Percentiles rank a stretch among this genome's conserved stretches.
These are phyloP conservation scores for Neria commutata DNA, from an alignment of 2,888 invertebrate species.

Conservation along the genomic window DNA sequence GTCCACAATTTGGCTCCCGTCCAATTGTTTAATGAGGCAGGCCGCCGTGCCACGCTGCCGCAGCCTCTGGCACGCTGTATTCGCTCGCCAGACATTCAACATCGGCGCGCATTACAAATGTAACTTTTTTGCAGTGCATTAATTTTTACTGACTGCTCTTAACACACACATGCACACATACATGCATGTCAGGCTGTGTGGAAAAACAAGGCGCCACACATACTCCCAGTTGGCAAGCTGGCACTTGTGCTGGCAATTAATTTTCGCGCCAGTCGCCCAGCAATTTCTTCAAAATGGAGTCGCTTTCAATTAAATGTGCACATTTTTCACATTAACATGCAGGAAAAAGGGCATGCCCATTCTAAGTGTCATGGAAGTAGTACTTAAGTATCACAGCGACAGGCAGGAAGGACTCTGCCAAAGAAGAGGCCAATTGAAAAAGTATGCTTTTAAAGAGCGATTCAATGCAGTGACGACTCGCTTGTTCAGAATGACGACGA, in stretches of 20 bases:
- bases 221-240: background rate
- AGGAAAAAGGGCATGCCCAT: too few species aligned
- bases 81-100: conserved; percentile 1
- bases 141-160: background rate
- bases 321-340: conserved; percentile 24
- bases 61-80: background rate
- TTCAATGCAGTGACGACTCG: too few species aligned
- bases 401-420: too few species aligned
- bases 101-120: conserved; percentile 3
- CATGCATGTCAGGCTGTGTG: background rate
- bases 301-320: conserved; percentile 28
- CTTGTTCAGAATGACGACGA: too few species aligned
- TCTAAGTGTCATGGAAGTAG: too few species aligned
- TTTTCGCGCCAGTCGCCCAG: background rate
- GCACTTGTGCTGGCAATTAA: background rate
- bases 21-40: conserved; percentile 47
- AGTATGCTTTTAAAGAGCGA: too few species aligned
- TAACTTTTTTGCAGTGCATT: conserved; percentile 33
- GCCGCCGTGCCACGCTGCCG: conserved; percentile 31
- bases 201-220: background rate
- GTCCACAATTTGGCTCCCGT: conserved; percentile 33
- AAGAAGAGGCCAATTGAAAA: too few species aligned
- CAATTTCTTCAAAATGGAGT: conserved; percentile 5
- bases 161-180: background rate
- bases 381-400: too few species aligned